Evolutionary conservation across 1,140 invertebrate genomes (phyloP).

Genomic region (Ostrea edulis): DNA sequence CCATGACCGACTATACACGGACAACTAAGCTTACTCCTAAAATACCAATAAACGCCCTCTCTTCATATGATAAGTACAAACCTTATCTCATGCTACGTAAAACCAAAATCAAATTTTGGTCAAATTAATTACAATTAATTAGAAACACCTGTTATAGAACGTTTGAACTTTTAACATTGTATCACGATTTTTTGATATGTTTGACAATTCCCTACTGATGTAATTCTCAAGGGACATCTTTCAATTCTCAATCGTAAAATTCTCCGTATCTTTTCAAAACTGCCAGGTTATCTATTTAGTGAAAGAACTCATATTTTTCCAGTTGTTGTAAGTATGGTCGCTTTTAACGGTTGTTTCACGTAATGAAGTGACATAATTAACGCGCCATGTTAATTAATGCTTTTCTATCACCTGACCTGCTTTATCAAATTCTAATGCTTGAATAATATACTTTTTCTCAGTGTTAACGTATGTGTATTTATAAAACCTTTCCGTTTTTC

Average conservation of each 20-base stretch:
- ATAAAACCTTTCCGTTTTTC: no score
- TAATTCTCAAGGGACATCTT: background rate
- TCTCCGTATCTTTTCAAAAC: background rate
- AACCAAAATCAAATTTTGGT: background rate
- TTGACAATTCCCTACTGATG: background rate
- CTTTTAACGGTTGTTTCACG: background rate
- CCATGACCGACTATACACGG: background rate
- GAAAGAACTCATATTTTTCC: background rate
- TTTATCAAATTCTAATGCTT: background rate
- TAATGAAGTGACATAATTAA: slow-evolving; percentile 1
- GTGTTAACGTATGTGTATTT: no score
- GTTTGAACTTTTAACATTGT: background rate
- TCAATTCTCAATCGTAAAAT: background rate
- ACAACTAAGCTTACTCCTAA: background rate
- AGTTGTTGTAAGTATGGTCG: background rate
- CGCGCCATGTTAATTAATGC: background rate
- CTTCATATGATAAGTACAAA: background rate
- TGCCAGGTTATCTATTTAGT: background rate
- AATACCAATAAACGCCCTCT: background rate
- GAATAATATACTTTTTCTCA: no score
- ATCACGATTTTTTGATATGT: background rate
- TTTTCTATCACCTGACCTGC: background rate
- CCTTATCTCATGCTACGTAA: background rate
- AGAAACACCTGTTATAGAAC: background rate
- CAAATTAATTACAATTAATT: background rate